phyloP scores from a whole-genome alignment of 2,113 vertebrate genomes.

The Chamaetylas fuelleborni region DNA sequence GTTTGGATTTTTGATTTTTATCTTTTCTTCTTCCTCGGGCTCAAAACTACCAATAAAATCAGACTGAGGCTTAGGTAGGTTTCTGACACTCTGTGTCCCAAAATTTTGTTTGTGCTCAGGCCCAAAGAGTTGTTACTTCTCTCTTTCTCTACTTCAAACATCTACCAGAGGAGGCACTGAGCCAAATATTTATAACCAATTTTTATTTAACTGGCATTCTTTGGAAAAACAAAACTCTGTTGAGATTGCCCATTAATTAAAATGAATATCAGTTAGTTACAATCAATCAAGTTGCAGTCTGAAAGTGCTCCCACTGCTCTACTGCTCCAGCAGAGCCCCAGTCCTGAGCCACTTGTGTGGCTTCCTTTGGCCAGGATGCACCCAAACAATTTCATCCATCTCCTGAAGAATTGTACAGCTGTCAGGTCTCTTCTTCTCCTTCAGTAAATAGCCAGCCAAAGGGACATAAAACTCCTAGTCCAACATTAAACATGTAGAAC shows the following conservation, averaged over 20 bases:
- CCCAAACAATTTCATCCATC: background rate
- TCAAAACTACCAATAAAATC: background rate
- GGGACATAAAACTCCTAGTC: background rate
- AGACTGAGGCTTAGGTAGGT: background rate
- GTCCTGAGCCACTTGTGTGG: background rate
- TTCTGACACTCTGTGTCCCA: background rate
- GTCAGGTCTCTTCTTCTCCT: background rate
- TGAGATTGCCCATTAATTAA: background rate
- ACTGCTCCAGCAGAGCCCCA: background rate
- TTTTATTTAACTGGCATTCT: background rate
- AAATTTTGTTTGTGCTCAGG: background rate
- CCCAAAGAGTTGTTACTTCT: background rate
- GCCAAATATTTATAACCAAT: background rate
- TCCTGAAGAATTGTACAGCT: background rate
- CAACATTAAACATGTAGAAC: background rate
- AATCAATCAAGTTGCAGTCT: background rate
- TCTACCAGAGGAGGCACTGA: background rate
- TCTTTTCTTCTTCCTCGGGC: background rate
- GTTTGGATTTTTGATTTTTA: background rate
- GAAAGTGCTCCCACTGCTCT: background rate
- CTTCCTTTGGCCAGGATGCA: background rate
- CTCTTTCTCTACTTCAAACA: background rate
- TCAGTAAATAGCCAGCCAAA: background rate
- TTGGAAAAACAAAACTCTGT: background rate
- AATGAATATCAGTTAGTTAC: background rate